These are phyloP conservation scores for Bothrops jararaca DNA, from an alignment of 2,113 vertebrate species.

Conservation along the genomic window DNA sequence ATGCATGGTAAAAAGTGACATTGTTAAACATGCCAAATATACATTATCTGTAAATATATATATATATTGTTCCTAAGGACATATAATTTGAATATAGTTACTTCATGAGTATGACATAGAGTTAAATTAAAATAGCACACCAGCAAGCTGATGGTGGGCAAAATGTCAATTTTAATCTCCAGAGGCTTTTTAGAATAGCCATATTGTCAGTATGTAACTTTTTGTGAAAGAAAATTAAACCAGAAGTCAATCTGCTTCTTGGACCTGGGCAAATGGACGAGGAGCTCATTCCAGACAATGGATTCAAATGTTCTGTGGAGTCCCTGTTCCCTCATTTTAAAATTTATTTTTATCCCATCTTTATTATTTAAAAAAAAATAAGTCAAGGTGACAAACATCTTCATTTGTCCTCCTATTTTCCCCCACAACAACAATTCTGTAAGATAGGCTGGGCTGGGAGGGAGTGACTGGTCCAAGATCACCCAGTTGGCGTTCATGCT, in stretches of 20 bases:
- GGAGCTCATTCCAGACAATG: neutral
- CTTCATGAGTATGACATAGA: rapidly evolving
- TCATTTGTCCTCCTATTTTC: neutral
- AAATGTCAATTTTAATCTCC: neutral
- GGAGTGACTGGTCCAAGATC: neutral
- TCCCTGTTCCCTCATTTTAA: neutral
- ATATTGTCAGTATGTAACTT: neutral
- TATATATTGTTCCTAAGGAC: neutral
- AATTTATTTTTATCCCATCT: too few species aligned
- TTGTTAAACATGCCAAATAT: neutral
- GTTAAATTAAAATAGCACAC: neutral
- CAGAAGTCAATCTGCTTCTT: neutral
- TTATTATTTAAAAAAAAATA: too few species aligned
- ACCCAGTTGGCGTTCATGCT: neutral
- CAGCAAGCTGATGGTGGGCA: neutral
- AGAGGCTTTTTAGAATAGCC: neutral
- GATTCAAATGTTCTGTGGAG: neutral
- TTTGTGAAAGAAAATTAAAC: neutral
- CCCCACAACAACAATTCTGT: neutral
- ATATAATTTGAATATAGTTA: neutral
- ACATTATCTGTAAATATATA: neutral
- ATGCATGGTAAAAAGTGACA: neutral
- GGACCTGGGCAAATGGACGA: neutral
- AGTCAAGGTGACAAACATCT: too few species aligned
- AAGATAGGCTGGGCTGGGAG: neutral